phyloP scores from a whole-genome alignment of 2,113 vertebrate genomes.

The Oceanodroma tethys region DNA sequence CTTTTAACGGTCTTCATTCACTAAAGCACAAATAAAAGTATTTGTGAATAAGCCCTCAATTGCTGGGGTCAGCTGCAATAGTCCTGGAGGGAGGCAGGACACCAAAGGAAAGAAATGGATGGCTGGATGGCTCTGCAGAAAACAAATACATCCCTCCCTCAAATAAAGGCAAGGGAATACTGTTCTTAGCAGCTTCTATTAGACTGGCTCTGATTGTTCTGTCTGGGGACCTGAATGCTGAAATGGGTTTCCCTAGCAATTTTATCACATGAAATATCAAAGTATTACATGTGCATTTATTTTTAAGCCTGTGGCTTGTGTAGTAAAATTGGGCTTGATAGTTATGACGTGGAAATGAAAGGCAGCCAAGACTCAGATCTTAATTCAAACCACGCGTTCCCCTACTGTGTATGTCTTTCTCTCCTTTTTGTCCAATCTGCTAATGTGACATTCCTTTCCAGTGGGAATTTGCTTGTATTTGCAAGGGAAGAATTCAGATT shows the following conservation, averaged over 20 bases:
- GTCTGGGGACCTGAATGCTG: neutral
- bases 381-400: conserved; percentile 31
- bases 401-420: neutral
- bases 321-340: neutral
- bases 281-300: conserved; percentile 34
- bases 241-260: neutral
- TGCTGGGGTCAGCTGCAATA: neutral
- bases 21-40: neutral
- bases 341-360: conserved; percentile 12
- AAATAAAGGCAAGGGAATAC: neutral
- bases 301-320: conserved; percentile 3
- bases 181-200: neutral
- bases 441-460: conserved; percentile 41
- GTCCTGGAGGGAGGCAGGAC: neutral
- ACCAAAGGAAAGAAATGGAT: neutral
- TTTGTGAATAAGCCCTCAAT: neutral
- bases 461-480: conserved; percentile 34
- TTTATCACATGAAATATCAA: conserved; percentile 39
- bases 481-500: conserved; percentile 11
- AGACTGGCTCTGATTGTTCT: neutral
- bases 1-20: neutral
- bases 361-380: conserved; percentile 39
- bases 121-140: neutral
- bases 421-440: conserved; percentile 43
- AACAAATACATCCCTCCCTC: neutral